Evolutionary conservation across 1,140 invertebrate genomes (phyloP), one percentile per base, ranked within the genome.

Genomic region (Drosophila subpulchrella): DNA sequence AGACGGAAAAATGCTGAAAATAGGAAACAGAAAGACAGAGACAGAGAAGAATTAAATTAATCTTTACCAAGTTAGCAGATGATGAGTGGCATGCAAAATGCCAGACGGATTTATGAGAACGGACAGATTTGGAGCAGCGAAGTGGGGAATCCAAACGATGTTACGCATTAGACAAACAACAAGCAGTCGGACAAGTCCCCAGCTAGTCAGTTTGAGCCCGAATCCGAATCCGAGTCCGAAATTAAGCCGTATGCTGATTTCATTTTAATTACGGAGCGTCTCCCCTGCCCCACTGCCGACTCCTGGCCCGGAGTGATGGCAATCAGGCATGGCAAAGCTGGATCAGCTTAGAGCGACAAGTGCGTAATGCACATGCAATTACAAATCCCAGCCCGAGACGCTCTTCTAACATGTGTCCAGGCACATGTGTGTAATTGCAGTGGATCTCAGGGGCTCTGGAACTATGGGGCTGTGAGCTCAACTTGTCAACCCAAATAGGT

Each of bases 221-320:
- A 48, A 12, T 48, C 34, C 38, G 30, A 75, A 32, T 34, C 41
- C n/a, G 24, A 71, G 47, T 17, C 71, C 50, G 55, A 55, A 75
- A 88, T 88, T 88, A 88, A 88, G 83, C 83, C 83, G 83, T 88
- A 89, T 88, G 83, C 84, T 88, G 84, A 88, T 88, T 88, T 88
- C 83, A 88, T 89, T 88, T 88, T 88, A 88, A 88, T 88, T 88
- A 88, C 84, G 81, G 59, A 67, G 80, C 80, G 41, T 53, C 72
- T 47, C 42, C 51, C 5, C 15, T 42, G 24, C 38, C 32, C 42
- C 34, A 5, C 46, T 32, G 32, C 54, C 54, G 53, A 73, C 44
- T 59, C 76, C 55, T 46, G 39, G 38, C 30, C 60, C 36, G 27
- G 67, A 77, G 81, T 57, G 61, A 78, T 74, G 75, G 84, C 83